Evolutionary conservation across 2,113 vertebrate species (phyloP), one percentile per base, ranked within the genome.

Genomic region (Plestiodon gilberti): DNA sequence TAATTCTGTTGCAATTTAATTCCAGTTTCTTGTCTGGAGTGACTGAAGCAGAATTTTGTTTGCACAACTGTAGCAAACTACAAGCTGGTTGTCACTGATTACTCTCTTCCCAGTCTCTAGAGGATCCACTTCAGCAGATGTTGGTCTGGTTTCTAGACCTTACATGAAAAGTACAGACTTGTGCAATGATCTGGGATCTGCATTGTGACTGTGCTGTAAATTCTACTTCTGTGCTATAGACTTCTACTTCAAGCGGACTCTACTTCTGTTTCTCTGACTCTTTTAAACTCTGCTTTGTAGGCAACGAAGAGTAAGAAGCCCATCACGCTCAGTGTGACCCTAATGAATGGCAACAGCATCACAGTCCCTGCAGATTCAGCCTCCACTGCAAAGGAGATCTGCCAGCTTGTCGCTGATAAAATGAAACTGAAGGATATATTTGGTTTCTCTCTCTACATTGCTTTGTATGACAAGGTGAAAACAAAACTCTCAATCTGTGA

Each of bases 381-480:
- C 22, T 97, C 98, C 10, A 98, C 96, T 0, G 98, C 99, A 30
- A 96, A 86, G 91, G 99, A 99, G 90, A 94, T 99, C 92, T 99
- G 98, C 91, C 94, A 96, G 23, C 84, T 96, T 71, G 92, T 99
- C 6, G 96, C 98, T 78, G 96, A 94, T 86, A 98, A 98, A 93
- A 90, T 94, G 86, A 96, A 96, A 67, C 95, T 99, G 89, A 95
- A 94, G 9, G 98, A 99, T 93, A 89, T 94, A 0, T 98, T 99
- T 83, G 99, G 99, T 23, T 99, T 99, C 91, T 98, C 98, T 0
- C 94, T 99, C 88, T 99, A 99, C 62, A 95, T 99, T 8, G 97
- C 98, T 3, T 93, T 99, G 73, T 99, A 98, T 85, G 97, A 99
- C 93, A 99, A 99, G 98, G 99, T 99, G 95, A 88, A 64, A 71